phyloP scores from a whole-genome alignment of 2,888 invertebrate genomes.

The Mechanitis mazaeus region DNA sequence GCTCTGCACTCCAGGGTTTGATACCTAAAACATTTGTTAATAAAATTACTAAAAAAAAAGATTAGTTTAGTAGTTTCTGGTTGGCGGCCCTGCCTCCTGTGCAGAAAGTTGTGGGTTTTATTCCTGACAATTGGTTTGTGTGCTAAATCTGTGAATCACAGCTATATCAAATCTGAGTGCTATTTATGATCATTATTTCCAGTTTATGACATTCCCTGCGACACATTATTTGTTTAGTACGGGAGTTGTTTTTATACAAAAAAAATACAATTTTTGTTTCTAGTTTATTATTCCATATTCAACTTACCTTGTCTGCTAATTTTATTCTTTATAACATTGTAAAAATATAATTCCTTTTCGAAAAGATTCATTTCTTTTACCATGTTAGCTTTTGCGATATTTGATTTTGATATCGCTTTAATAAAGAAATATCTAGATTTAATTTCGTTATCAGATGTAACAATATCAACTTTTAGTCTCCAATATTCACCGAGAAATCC shows the following conservation, averaged over 20 bases:
- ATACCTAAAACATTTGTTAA: constrained; percentile 41
- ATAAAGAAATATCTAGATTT: constrained; percentile 51
- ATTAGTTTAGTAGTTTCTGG: no score
- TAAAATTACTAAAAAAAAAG: neutral
- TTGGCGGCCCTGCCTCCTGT: no score
- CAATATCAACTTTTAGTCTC: constrained; percentile 49
- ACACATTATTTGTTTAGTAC: no score
- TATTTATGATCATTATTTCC: no score
- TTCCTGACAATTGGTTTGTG: no score
- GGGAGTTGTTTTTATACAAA: no score
- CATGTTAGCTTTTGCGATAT: constrained; percentile 60
- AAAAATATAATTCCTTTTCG: constrained; percentile 56
- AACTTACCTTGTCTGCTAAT: constrained; percentile 50
- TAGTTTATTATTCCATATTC: neutral
- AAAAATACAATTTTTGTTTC: neutral
- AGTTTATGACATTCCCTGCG: no score
- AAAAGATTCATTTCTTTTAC: constrained; percentile 54
- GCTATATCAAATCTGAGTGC: no score
- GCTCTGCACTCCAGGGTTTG: constrained; percentile 54
- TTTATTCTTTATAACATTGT: constrained; percentile 46
- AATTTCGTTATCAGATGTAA: constrained; percentile 31
- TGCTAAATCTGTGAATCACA: no score
- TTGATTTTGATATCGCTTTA: constrained; percentile 54
- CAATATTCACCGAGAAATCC: constrained; percentile 66
- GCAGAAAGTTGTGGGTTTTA: no score